Evolutionary conservation across 2,888 invertebrate genomes (phyloP).

Genomic region (Drosophila nr. medialis): DNA sequence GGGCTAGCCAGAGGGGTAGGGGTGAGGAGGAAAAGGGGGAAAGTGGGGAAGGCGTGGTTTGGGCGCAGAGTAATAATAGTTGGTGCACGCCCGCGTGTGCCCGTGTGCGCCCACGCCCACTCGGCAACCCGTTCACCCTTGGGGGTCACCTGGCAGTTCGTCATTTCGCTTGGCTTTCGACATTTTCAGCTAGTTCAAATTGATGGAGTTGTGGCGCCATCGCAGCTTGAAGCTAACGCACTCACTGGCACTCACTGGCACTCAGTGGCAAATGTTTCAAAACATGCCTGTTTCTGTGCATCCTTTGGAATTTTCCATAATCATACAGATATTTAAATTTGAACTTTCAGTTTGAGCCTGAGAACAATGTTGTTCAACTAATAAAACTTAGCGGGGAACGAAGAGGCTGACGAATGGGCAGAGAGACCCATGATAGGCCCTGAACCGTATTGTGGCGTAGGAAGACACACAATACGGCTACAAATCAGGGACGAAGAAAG

Average conservation of each 20-base stretch:
- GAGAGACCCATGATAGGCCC: too few relatives aligned
- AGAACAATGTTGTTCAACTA: background rate
- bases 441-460: too few relatives aligned
- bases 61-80: background rate
- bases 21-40: too few relatives aligned
- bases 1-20: background rate
- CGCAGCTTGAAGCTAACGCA: background rate
- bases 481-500: too few relatives aligned
- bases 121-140: background rate
- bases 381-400: too few relatives aligned
- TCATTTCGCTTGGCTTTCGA: background rate
- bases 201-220: background rate
- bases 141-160: background rate
- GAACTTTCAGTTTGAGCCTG: background rate
- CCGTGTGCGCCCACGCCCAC: background rate
- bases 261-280: background rate
- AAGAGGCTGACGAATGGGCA: too few relatives aligned
- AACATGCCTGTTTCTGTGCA: background rate
- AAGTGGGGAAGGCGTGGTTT: background rate
- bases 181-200: background rate
- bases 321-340: background rate
- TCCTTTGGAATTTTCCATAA: background rate
- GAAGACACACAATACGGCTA: too few relatives aligned
- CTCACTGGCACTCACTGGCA: background rate
- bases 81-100: background rate